Conservation (phyloP, 2,888 invertebrate genomes). For the Drosophila aldrichi region DNA sequence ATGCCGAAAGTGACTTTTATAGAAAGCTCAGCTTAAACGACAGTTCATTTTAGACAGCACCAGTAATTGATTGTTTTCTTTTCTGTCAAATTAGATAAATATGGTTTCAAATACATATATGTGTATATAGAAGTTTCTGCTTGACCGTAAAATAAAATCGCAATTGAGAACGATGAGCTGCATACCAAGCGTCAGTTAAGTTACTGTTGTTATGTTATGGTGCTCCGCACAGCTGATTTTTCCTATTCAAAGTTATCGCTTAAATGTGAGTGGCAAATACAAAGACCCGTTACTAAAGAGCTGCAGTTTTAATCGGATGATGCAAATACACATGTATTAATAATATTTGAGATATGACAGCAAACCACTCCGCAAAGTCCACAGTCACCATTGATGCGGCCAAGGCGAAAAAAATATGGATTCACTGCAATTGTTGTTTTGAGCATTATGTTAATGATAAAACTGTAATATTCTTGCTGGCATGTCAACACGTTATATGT, state of each 20-base stretch:
- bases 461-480: constrained; percentile 65
- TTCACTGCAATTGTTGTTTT: constrained; percentile 81
- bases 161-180: not conserved
- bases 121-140: not conserved
- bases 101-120: not conserved
- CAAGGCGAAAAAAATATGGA: constrained; percentile 65
- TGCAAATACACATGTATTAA: not conserved
- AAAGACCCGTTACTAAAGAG: constrained; percentile 22
- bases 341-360: not conserved
- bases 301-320: not conserved
- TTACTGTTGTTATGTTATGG: constrained; percentile 7
- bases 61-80: too few relatives aligned
- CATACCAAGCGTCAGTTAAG: constrained; percentile 6
- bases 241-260: constrained; percentile 6
- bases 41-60: too few relatives aligned
- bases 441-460: constrained; percentile 59
- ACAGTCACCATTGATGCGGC: not conserved
- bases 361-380: too few relatives aligned
- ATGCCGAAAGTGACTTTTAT: not conserved
- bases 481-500: constrained; percentile 78
- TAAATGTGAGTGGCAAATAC: constrained; percentile 14
- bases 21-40: too few relatives aligned
- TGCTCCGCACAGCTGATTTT: constrained; percentile 37
- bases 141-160: not conserved
- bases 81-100: not conserved